A percentile compares a stretch with the other conserved stretches of the same genome.
These are phyloP conservation scores for Lasioglossum oenotherae DNA, from an alignment of 2,888 invertebrate species.

Conservation along the genomic window DNA sequence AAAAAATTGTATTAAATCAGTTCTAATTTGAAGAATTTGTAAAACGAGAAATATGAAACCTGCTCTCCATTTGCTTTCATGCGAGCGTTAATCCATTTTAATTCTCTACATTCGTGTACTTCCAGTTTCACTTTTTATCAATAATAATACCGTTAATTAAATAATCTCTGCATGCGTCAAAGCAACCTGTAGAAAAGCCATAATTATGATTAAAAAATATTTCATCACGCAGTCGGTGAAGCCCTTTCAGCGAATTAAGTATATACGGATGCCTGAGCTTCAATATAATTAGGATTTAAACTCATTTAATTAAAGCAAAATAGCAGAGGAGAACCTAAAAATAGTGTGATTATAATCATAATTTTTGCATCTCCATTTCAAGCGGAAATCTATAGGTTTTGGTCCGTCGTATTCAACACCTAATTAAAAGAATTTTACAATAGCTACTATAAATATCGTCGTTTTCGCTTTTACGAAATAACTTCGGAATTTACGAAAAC, in stretches of 20 bases:
- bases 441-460: too few species aligned
- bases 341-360: background rate
- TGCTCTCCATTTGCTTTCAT: background rate
- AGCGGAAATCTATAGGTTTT: too few species aligned
- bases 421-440: background rate
- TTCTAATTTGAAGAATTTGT: background rate
- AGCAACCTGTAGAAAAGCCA: background rate
- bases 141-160: background rate
- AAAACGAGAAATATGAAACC: background rate
- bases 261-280: background rate
- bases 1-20: background rate
- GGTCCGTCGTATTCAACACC: too few species aligned
- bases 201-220: background rate
- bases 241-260: background rate
- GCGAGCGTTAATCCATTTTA: background rate
- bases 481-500: too few species aligned
- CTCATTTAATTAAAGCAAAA: background rate
- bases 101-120: fast-evolving
- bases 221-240: background rate
- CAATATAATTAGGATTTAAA: background rate
- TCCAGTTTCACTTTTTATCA: background rate
- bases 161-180: background rate
- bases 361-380: too few species aligned
- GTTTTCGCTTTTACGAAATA: too few species aligned
- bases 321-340: background rate